These are phyloP conservation scores for Melinaea marsaeus DNA, from an alignment of 2,888 invertebrate genomes.

Conservation along the genomic window DNA sequence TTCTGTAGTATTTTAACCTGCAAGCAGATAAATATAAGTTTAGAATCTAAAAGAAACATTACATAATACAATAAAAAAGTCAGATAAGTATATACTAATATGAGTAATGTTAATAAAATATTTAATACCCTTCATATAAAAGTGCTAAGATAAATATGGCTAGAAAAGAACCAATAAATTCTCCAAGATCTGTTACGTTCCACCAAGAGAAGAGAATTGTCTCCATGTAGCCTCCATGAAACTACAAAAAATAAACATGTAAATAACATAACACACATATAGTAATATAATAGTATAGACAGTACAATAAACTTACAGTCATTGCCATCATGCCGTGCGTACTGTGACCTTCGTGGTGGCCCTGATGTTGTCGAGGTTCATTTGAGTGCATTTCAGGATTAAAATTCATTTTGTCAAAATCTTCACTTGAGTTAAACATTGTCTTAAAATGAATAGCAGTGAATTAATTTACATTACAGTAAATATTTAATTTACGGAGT, in stretches of 20 bases:
- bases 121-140: slow-evolving; percentile 92
- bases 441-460: slow-evolving; percentile 14
- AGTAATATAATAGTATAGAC: neutral
- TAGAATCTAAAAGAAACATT: slow-evolving; percentile 9
- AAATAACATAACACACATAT: slow-evolving; percentile 3
- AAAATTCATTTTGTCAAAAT: slow-evolving; percentile 8
- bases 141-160: slow-evolving; percentile 95
- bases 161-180: slow-evolving; percentile 92
- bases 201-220: slow-evolving; percentile 90
- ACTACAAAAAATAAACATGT: slow-evolving; percentile 75
- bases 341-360: neutral
- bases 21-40: slow-evolving; percentile 13
- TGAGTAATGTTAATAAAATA: slow-evolving; percentile 5
- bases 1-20: slow-evolving; percentile 82
- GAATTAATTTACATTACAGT: neutral
- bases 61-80: slow-evolving; percentile 1
- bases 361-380: neutral
- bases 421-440: slow-evolving; percentile 19
- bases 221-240: slow-evolving; percentile 87
- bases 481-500: too few species aligned
- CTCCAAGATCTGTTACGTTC: slow-evolving; percentile 85
- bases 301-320: slow-evolving; percentile 48
- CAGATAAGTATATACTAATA: neutral
- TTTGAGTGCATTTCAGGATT: neutral
- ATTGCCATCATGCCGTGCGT: slow-evolving; percentile 46